Evolutionary conservation across 2,797 vertebrate species (phyloP).

Genomic region (Periophthalmus magnuspinnatus): DNA sequence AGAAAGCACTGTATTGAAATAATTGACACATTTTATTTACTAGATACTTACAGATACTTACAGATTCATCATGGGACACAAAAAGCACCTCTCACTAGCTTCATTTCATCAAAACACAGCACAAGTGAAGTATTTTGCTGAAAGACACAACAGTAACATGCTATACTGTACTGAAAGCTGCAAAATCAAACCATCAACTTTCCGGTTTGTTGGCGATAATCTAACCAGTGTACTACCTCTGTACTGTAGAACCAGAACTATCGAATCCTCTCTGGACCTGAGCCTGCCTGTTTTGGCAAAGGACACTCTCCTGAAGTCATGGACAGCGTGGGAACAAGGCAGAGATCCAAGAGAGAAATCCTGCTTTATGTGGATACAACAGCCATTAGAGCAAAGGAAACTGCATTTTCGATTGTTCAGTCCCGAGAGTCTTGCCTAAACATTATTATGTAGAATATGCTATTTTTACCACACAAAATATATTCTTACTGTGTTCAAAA

Average conservation of each 20-base stretch:
- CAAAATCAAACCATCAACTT: no score
- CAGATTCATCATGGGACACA: not conserved
- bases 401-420: slow-evolving; percentile 24
- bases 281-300: slow-evolving; percentile 52
- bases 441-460: slow-evolving; percentile 30
- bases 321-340: slow-evolving; percentile 71
- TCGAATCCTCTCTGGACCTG: not conserved
- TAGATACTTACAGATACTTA: no score
- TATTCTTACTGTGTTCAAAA: slow-evolving; percentile 4
- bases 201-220: not conserved
- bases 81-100: not conserved
- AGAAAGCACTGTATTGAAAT: no score
- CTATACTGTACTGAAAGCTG: not conserved
- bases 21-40: no score
- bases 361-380: slow-evolving; percentile 10
- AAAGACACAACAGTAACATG: not conserved
- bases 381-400: slow-evolving; percentile 12
- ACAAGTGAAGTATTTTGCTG: not conserved
- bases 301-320: slow-evolving; percentile 34
- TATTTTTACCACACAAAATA: slow-evolving; percentile 3
- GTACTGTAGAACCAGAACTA: slow-evolving; percentile 11
- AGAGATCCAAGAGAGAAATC: slow-evolving; percentile 42
- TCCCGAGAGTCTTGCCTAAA: slow-evolving; percentile 34
- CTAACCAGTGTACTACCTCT: not conserved
- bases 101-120: not conserved